Base-by-base conservation (phyloP, 2,113 vertebrate genomes). In the Platichthys flesus region DNA sequence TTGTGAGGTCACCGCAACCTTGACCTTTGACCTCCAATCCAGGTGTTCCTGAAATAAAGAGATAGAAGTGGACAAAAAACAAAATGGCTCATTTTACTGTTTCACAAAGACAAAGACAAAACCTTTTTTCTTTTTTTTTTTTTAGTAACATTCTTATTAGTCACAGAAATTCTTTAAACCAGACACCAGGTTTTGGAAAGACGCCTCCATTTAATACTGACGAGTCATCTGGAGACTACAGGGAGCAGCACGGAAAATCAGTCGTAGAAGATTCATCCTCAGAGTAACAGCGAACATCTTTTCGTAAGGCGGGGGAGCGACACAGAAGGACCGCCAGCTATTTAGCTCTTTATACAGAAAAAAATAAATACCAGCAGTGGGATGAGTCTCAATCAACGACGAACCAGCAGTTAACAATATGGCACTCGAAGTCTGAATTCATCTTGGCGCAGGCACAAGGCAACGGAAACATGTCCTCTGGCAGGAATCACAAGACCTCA, bases 201-300 rank as follows among this genome's bases (percentile, higher is more conserved):
- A n/a, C 8, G 51, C 51, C 51, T 54, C 20, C 51, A 54, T 54
- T 54, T n/a, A 54, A 54, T 54, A 54, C 51, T 49, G 45, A 49
- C 15, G 45, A 70, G 59, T 66, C 16, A 14, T 67, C 18, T 64
- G 55, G 42, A 23, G 66, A 70, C 26, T 47, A 78, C 73, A 54
- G 70, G 12, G 13, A 86, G 40, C 15, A 82, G 47, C 45, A 63
- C 28, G 42, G 20, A 70, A 70, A 71, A 77, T 81, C 47, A 1
- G 70, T 63, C 58, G 64, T 58, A 67, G 1, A 78, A 74, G 62
- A 68, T 75, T 71, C 70, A 74, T 81, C 84, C 78, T 78, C 67
- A 75, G 68, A 81, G 75, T 67, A 76, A 85, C 78, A 87, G 54
- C 64, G 72, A 87, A 88, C 66, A 74, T 79, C 71, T 37, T 65